Evolutionary conservation across 2,113 vertebrate species (phyloP), one percentile per base, ranked within the genome.

Genomic region (Syngnathoides biaculeatus): DNA sequence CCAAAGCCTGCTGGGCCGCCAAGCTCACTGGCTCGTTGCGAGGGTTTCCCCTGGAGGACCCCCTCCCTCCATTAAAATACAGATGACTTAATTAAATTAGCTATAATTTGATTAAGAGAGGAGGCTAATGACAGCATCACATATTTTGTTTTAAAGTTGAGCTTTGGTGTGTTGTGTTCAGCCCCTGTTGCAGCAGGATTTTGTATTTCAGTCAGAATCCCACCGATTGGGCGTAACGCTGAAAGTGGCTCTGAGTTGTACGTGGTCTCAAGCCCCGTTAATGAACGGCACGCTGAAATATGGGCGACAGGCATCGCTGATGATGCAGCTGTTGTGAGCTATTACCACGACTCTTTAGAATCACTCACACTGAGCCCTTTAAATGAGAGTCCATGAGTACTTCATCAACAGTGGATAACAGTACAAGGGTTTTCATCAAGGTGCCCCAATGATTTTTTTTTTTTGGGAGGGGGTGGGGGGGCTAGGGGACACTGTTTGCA

Each of bases 71-170:
- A 84, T 88, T 87, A 87, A 86, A 89, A 83, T 79, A 81, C 81
- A 88, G 83, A 91, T 78, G 72, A 86, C 77, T 88, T 89, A 62
- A 88, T 91, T 88, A 81, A 89, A 88, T 91, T 88, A 88, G 80
- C 75, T 79, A 68, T 80, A 79, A 87, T 84, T 85, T 79, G 83
- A 74, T 77, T 58, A 74, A 84, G 82, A 89, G 85, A 89, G 79
- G 74, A 56, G 64, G 69, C 83, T 88, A 85, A 87, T 86, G 80
- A 90, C 3, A 87, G 57, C 75, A 67, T 48, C 78, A 66, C 74
- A 75, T 65, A 26, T 62, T 84, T 78, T 3, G 50, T 84, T 86
- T 88, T 84, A 78, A 86, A 87, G 84, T 86, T 42, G 59, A 79
- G 79, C 72, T n/a, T n/a, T 69, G 63, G 50, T 68, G 43, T 72